phyloP scores from a whole-genome alignment of 2,888 invertebrate genomes.

The Hemaris fuciformis region DNA sequence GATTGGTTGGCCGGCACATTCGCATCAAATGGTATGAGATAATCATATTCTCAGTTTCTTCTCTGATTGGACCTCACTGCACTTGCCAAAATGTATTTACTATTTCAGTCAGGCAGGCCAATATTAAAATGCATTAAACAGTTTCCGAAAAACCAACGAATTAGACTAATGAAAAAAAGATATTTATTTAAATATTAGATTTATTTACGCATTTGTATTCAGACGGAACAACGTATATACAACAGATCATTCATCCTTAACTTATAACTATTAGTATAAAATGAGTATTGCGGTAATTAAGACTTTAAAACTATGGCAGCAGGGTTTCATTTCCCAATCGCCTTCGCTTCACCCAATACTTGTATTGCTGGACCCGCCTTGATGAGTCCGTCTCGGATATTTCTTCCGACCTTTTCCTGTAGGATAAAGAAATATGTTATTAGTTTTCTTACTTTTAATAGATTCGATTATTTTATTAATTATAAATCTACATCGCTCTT shows the following conservation, averaged over 20 bases:
- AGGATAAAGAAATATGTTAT: slow-evolving; percentile 23
- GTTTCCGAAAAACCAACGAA: no score
- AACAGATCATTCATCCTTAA: neutral
- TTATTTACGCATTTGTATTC: neutral
- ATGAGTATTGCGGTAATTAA: neutral
- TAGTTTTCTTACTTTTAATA: neutral
- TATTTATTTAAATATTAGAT: neutral
- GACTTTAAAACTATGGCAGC: neutral
- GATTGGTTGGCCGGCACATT: no score
- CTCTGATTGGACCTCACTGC: no score
- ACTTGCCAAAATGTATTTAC: no score
- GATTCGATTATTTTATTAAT: neutral
- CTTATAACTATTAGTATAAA: neutral
- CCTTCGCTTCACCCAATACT: slow-evolving; percentile 40
- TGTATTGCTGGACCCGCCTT: slow-evolving; percentile 48
- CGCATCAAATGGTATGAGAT: no score
- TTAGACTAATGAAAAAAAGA: no score
- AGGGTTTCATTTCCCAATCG: slow-evolving; percentile 35
- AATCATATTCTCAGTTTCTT: no score
- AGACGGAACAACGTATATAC: neutral
- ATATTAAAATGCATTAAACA: no score
- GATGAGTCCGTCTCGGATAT: slow-evolving; percentile 46
- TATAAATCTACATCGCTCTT: no score
- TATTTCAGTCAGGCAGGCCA: no score
- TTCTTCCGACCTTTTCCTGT: slow-evolving; percentile 54